Conservation (phyloP, 2,888 invertebrate species). For the Drosophila kanekoi region DNA sequence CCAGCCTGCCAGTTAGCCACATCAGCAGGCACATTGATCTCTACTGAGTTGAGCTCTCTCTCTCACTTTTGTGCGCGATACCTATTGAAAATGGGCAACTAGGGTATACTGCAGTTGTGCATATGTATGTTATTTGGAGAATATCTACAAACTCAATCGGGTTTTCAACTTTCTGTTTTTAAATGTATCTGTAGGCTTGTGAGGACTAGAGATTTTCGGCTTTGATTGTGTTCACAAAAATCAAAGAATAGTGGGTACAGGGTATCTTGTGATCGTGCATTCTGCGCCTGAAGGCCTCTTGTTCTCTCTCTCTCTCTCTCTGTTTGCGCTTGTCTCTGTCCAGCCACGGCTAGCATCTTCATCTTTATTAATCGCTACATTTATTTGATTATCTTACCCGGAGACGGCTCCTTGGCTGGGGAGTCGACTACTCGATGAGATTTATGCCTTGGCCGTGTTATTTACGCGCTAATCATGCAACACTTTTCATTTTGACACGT, state of each 20-base stretch:
- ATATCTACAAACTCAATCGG: background rate
- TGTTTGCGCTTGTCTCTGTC: background rate
- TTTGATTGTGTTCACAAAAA: too few species aligned
- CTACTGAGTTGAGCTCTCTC: conserved; percentile 12
- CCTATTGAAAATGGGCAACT: background rate
- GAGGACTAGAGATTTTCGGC: too few species aligned
- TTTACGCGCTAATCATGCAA: conserved; percentile 83
- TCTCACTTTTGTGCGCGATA: background rate
- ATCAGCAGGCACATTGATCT: conserved; percentile 58
- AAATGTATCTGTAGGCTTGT: too few species aligned
- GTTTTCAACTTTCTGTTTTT: too few species aligned
- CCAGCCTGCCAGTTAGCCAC: conserved; percentile 31
- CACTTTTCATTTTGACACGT: conserved; percentile 82
- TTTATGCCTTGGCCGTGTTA: conserved; percentile 73
- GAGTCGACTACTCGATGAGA: conserved; percentile 44
- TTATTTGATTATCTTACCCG: conserved; percentile 76
- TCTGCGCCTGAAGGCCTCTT: background rate
- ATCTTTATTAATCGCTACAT: conserved; percentile 78
- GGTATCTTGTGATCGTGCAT: background rate
- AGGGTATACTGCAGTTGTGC: background rate
- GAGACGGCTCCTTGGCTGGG: conserved; percentile 24
- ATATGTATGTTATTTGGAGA: background rate
- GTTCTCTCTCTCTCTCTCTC: background rate
- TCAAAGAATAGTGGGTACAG: background rate
- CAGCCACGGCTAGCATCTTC: conserved; percentile 66